Conservation (phyloP, 53 echinoderm and acorn worm genomes). For the Astropecten irregularis region DNA sequence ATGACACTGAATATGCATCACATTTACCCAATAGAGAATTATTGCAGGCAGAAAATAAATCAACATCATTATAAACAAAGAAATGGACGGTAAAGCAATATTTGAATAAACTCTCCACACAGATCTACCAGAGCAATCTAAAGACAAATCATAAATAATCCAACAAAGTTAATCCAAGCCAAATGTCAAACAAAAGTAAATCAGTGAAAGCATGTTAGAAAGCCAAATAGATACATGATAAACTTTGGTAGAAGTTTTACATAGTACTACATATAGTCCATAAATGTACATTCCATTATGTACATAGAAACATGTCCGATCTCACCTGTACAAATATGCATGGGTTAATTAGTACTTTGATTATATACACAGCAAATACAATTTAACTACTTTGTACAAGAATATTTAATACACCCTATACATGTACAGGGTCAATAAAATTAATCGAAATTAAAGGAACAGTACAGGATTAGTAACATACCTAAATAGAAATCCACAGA, state of each 20-base stretch:
- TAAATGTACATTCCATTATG: constrained; percentile 9
- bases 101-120: background rate
- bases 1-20: too few species aligned
- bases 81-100: background rate
- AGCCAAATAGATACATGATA: constrained; percentile 8
- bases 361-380: constrained; percentile 13
- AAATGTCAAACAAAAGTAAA: background rate
- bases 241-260: constrained; percentile 42
- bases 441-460: too few species aligned
- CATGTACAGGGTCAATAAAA: too few species aligned
- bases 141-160: background rate
- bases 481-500: too few species aligned
- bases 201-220: constrained; percentile 26
- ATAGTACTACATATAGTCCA: constrained; percentile 23
- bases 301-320: background rate
- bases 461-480: too few species aligned
- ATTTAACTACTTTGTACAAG: constrained; percentile 21
- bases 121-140: background rate
- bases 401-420: too few species aligned
- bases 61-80: background rate
- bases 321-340: constrained; percentile 20
- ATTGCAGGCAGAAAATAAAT: too few species aligned
- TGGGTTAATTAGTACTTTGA: constrained; percentile 16
- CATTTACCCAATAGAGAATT: too few species aligned
- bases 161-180: background rate